Conservation (phyloP, 2,113 vertebrate genomes). For the Eurypyga helias region DNA sequence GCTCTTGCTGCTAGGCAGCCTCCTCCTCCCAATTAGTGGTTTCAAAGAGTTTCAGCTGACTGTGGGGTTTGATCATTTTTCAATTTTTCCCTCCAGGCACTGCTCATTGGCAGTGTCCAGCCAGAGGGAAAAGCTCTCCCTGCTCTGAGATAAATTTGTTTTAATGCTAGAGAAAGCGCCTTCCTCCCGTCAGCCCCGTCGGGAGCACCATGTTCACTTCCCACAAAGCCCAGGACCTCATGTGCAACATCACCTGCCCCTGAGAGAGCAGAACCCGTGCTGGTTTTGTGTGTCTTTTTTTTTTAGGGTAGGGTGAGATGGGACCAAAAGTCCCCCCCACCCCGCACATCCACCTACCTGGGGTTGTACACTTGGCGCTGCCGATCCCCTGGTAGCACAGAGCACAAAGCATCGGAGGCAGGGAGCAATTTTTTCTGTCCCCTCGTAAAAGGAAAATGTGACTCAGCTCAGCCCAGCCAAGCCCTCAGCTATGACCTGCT, state of each 20-base stretch:
- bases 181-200: accelerated
- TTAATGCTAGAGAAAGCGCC: not conserved
- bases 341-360: not conserved
- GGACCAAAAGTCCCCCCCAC: not conserved
- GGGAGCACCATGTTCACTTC: not conserved
- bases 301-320: not conserved
- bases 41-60: not conserved
- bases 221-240: accelerated
- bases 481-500: accelerated
- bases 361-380: not conserved
- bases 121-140: not conserved
- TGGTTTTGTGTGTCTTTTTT: not conserved
- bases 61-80: not conserved
- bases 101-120: not conserved
- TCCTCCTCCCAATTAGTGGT: not conserved
- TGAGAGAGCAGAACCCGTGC: not conserved
- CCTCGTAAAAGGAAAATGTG: not conserved
- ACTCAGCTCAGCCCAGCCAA: not conserved
- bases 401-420: not conserved
- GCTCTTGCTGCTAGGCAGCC: not conserved
- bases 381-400: not conserved
- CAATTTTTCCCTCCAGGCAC: not conserved
- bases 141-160: not conserved
- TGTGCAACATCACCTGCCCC: not conserved
- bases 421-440: not conserved